phyloP scores from a whole-genome alignment of 2,888 invertebrate species.

The Scaptomyza flava region DNA sequence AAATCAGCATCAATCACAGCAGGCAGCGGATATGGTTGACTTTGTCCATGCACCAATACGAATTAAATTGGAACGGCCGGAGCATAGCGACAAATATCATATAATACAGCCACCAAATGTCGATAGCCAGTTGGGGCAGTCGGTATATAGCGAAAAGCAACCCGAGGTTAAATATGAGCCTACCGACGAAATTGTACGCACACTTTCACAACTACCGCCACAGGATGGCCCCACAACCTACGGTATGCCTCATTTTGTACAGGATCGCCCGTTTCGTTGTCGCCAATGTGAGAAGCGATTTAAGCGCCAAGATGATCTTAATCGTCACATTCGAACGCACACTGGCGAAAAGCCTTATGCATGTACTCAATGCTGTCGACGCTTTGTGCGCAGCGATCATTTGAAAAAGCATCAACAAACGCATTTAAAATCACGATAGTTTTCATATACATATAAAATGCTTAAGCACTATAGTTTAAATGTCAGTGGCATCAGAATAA shows the following conservation, averaged over 20 bases:
- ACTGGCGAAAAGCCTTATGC: conserved; percentile 81
- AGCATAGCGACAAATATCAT: conserved; percentile 69
- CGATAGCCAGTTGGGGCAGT: conserved; percentile 50
- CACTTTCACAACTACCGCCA: conserved; percentile 63
- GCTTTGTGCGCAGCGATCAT: conserved; percentile 82
- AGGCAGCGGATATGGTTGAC: conserved; percentile 24
- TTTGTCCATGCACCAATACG: conserved; percentile 60
- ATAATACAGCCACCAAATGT: conserved; percentile 43
- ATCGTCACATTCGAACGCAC: conserved; percentile 81
- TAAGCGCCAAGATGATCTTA: conserved; percentile 82
- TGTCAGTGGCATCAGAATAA: conserved; percentile 69
- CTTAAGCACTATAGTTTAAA: conserved; percentile 45
- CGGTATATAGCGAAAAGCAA: conserved; percentile 56
- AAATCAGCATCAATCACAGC: conserved; percentile 51
- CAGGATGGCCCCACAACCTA: conserved; percentile 72
- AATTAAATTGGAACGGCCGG: conserved; percentile 74
- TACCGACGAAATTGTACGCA: conserved; percentile 60
- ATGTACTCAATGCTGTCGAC: conserved; percentile 76
- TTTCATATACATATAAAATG: conserved; percentile 40
- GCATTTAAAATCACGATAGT: conserved; percentile 75
- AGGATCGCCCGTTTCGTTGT: conserved; percentile 76
- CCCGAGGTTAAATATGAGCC: conserved; percentile 70
- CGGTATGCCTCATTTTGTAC: conserved; percentile 73
- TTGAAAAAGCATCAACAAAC: conserved; percentile 82
- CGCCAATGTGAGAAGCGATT: conserved; percentile 77